Evolutionary conservation across 2,797 vertebrate species (phyloP).

Genomic region (Gallinago nigripennis): DNA sequence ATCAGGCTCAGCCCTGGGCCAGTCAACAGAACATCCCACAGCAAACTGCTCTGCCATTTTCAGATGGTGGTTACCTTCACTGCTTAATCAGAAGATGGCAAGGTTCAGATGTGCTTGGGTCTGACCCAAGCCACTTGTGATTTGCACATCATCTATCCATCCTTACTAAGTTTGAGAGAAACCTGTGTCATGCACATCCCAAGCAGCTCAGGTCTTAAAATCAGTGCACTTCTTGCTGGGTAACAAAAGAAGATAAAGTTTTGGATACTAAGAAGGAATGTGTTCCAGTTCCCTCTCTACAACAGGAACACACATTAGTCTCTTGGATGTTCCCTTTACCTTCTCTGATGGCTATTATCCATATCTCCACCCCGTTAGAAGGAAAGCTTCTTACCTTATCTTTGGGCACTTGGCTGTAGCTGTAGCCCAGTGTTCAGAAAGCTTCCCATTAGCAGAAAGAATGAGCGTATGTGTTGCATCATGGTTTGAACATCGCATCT

Average conservation of each 20-base stretch:
- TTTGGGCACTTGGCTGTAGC: neutral
- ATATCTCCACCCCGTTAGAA: neutral
- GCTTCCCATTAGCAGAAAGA: conserved; percentile 51
- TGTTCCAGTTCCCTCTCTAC: neutral
- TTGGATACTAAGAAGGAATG: neutral
- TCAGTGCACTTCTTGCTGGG: neutral
- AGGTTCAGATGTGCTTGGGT: neutral
- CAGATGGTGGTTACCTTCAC: neutral
- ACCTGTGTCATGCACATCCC: neutral
- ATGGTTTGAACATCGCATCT: conserved; percentile 70
- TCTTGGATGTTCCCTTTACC: neutral
- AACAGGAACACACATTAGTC: neutral
- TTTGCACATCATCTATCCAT: neutral
- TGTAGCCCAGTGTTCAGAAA: conserved; percentile 12
- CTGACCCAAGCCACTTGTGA: neutral
- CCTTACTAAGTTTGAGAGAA: neutral
- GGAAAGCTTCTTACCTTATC: conserved; percentile 41
- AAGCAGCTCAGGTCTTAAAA: neutral
- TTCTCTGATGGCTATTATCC: neutral
- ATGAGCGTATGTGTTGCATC: conserved; percentile 49
- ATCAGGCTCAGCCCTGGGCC: neutral
- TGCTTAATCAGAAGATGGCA: neutral
- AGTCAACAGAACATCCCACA: neutral
- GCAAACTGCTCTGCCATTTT: neutral
- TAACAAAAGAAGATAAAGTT: neutral